phyloP scores from a whole-genome alignment of 2,888 invertebrate species.

The Parnassius orleans region DNA sequence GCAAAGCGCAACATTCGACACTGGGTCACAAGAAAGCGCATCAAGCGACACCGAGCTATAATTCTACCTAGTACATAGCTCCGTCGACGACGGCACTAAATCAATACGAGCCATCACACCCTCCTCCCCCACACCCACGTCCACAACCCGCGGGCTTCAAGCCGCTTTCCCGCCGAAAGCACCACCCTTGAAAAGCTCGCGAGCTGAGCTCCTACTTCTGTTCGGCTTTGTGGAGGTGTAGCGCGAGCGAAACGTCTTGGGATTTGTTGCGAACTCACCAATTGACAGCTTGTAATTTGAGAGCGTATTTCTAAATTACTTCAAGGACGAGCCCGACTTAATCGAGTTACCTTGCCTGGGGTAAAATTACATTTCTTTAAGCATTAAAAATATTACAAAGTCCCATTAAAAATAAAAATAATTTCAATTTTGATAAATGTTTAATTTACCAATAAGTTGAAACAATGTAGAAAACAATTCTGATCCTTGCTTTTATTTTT shows the following conservation, averaged over 20 bases:
- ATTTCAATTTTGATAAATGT: no score
- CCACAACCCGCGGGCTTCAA: conserved; percentile 45
- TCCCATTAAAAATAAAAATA: no score
- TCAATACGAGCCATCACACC: conserved; percentile 81
- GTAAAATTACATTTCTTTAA: not conserved
- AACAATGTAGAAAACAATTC: no score
- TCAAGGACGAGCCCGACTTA: conserved; percentile 1
- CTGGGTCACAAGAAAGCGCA: conserved; percentile 70
- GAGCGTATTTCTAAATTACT: conserved; percentile 30
- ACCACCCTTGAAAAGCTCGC: conserved; percentile 81
- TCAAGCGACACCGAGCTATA: conserved; percentile 73
- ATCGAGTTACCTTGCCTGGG: not conserved
- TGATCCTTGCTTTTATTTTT: no score
- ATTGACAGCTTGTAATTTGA: conserved; percentile 74
- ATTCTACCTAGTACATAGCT: conserved; percentile 76
- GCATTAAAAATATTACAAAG: not conserved
- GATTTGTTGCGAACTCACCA: conserved; percentile 67
- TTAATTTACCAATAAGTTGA: no score
- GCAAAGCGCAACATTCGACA: conserved; percentile 25
- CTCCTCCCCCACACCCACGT: conserved; percentile 47
- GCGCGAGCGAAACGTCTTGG: conserved; percentile 74
- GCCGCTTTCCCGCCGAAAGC: conserved; percentile 78
- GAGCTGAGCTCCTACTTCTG: conserved; percentile 81
- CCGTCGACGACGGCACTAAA: conserved; percentile 82
- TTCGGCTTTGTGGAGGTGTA: conserved; percentile 80